Base-by-base conservation (phyloP, 2,113 vertebrate species). In the Puma concolor region DNA sequence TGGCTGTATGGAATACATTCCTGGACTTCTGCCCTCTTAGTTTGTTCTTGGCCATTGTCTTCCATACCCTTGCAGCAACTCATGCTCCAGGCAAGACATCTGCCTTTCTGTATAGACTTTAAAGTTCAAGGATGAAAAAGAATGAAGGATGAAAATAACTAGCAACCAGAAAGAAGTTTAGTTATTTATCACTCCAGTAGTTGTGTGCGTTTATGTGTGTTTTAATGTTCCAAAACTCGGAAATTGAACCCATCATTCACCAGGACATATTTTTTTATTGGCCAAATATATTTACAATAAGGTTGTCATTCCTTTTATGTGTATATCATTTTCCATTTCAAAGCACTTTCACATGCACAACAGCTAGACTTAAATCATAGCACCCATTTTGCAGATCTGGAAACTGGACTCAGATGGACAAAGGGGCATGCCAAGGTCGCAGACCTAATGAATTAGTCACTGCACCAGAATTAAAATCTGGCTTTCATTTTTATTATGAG, bases 111-210 rank as follows among this genome's bases (percentile, higher is more conserved):
- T 48, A 17, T 17, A 77, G 74, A 77, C 15, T 77, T 79, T 54
- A 66, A 87, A 67, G 31, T 81, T 93, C 82, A 81, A 64, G 64
- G 50, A 38, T 74, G 11, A 74, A 94, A 94, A 91, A 89, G 76
- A 74, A 7, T 9, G 16, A 93, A 80, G 21, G 48, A 16, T 7
- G 17, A 84, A 92, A 92, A 66, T 5, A 9, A 11, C 25, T 74
- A 79, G 91, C 31, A 38, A 86, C 91, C 11, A 85, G 50, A 54
- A 21, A 88, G 14, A 66, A 41, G 44, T 71, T 81, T 72, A 60
- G 29, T 79, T 87, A 54, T 33, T 86, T 90, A 88, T 91, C 74
- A 84, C 57, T 92, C 69, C 21, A 66, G n/a, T 44, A 72, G 76
- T 27, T 69, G n/a, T 80, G 66, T 50, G 1, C n/a, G 41, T 85